Evolutionary conservation across 1,140 invertebrate species (phyloP).

Genomic region (Drosophila trapezifrons): DNA sequence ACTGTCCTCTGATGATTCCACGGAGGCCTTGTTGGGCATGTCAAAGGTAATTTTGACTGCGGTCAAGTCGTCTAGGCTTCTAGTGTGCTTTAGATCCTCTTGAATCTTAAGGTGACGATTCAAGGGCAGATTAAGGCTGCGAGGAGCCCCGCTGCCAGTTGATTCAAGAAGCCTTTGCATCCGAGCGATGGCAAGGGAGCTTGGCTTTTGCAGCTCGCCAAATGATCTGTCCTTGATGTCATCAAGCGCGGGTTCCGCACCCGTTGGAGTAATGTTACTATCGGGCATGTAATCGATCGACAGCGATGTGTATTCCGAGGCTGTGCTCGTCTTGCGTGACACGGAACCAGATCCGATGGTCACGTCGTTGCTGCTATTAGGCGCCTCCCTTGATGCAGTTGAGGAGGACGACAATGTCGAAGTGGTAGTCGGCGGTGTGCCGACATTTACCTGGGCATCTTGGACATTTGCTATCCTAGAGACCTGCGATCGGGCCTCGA

Average conservation of each 20-base stretch:
- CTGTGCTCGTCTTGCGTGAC: constrained; percentile 85
- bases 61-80: constrained; percentile 70
- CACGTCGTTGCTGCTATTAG: constrained; percentile 84
- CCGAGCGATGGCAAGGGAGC: constrained; percentile 57
- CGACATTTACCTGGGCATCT: constrained; percentile 40
- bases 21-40: constrained; percentile 59
- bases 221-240: constrained; percentile 41
- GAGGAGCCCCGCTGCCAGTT: constrained; percentile 46
- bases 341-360: constrained; percentile 85
- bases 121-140: constrained; percentile 66
- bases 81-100: constrained; percentile 67
- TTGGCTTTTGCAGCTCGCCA: constrained; percentile 36
- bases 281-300: constrained; percentile 85
- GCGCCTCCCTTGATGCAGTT: constrained; percentile 65
- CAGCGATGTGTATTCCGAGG: constrained; percentile 83
- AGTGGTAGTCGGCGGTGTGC: constrained; percentile 69
- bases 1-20: constrained; percentile 7
- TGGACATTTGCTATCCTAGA: constrained; percentile 36
- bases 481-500: constrained; percentile 43
- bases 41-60: constrained; percentile 75
- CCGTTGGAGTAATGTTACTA: constrained; percentile 83
- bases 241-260: constrained; percentile 56
- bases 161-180: constrained; percentile 71
- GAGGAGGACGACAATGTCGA: constrained; percentile 77
- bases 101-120: constrained; percentile 66